Percentiles rank a stretch among this genome's conserved stretches.
Conservation (phyloP, 2,113 vertebrate species). For the Corythornis vintsioides region DNA sequence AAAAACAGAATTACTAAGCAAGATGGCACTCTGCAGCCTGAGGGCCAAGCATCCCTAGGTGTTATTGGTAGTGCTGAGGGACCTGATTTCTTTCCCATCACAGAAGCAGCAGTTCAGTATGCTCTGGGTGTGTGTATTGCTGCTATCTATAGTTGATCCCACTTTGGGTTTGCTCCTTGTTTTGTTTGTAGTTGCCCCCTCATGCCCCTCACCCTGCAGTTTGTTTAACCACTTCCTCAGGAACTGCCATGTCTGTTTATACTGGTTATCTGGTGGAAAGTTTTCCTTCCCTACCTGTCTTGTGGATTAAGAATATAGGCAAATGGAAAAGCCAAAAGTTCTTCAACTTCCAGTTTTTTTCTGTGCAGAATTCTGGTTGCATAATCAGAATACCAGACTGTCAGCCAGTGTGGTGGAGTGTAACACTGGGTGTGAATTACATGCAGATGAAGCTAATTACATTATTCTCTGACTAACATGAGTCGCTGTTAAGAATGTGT, state of each 20-base stretch:
- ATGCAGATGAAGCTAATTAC: neutral
- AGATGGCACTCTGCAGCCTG: no score
- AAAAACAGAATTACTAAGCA: neutral
- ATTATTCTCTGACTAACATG: neutral
- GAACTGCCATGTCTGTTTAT: neutral
- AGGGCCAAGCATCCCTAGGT: neutral
- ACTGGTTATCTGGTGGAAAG: neutral
- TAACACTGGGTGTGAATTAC: neutral
- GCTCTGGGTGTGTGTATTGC: neutral
- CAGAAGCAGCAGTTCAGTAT: neutral
- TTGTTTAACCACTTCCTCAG: neutral
- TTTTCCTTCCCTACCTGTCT: neutral
- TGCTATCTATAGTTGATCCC: neutral
- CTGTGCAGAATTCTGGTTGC: neutral
- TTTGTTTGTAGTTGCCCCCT: neutral
- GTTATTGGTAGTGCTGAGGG: neutral
- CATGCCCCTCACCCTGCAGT: rapidly evolving
- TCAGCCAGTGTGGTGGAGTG: neutral
- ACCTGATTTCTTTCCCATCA: neutral
- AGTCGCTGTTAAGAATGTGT: neutral
- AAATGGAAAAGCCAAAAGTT: neutral
- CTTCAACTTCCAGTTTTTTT: neutral
- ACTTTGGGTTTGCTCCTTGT: neutral
- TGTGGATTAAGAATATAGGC: neutral
- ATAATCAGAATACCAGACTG: neutral